Base-by-base conservation (phyloP, 1,140 invertebrate species). In the Aphelinus atriplicis region DNA sequence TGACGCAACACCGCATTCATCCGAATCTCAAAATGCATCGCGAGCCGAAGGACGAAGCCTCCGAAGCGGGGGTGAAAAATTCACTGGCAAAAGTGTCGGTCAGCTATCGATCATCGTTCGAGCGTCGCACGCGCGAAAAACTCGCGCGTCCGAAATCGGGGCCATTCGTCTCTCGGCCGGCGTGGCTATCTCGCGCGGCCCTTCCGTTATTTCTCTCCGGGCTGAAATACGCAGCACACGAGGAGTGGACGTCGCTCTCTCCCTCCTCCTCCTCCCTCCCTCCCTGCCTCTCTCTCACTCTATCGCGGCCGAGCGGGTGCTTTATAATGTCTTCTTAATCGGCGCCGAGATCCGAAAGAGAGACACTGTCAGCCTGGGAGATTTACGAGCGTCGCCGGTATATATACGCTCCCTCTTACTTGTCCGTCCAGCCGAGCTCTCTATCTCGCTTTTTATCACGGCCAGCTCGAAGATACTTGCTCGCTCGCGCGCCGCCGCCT, bases 311-410 rank as follows among this genome's bases (percentile, higher is more conserved):
- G 47, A 42, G n/a, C 51, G 53, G 43, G 51, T 63, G 75, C 70
- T 72, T 76, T 71, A 77, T 77, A 77, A 77, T 77, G 71, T 69
- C 75, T 77, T 77, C 75, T 77, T 77, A 69, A 77, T 77, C 75
- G 71, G 60, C 66, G 64, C n/a, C 47, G 60, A 73, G 75, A 69
- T 76, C 57, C 70, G 57, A 68, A 67, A 76, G 71, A 72, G 63
- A 66, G 63, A 73, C 71, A 73, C 64, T 62, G 69, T 58, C 63
- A 76, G 51, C n/a, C 51, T n/a, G 71, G 10, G 55, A 77, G 71
- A 77, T 77, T 77, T 77, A 77, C 71, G 75, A 73, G 63, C 43
- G 3, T 57, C 61, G 26, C 26, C 26, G 26, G 26, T 26, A 26
- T 26, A 26, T 26, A 26, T 26, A 26, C 26, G 26, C 26, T 26